phyloP scores from a whole-genome alignment of 2,888 invertebrate genomes.

The Nephrotoma guestfalica region DNA sequence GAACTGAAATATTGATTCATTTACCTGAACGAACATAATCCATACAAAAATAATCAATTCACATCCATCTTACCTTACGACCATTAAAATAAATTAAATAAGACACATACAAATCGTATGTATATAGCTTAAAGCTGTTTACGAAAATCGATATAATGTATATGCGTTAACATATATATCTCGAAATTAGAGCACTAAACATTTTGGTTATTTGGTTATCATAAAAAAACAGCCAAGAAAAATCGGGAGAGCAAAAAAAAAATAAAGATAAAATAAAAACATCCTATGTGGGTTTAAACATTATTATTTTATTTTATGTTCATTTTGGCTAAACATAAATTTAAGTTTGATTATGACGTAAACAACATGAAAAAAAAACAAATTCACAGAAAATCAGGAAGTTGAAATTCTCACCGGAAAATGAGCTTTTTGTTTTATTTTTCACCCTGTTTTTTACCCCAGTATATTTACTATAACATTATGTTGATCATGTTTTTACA shows the following conservation, averaged over 20 bases:
- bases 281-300: not conserved
- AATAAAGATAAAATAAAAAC: not conserved
- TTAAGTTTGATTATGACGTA: not conserved
- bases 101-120: not conserved
- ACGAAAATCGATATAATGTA: not conserved
- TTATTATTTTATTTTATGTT: not conserved
- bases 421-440: not conserved
- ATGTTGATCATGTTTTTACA: not conserved
- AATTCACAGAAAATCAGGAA: not conserved
- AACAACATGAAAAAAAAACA: not conserved
- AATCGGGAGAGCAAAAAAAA: not conserved
- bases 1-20: not conserved
- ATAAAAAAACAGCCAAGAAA: not conserved
- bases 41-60: not conserved
- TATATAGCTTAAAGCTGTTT: not conserved
- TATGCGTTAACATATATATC: not conserved
- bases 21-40: not conserved
- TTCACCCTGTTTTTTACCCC: not conserved
- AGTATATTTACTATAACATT: not conserved
- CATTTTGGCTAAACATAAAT: not conserved
- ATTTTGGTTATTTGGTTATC: not conserved
- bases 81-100: not conserved
- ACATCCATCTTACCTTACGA: not conserved
- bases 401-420: not conserved
- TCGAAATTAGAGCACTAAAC: not conserved